Conservation (phyloP, 2,888 invertebrate genomes). For the Automeris io region DNA sequence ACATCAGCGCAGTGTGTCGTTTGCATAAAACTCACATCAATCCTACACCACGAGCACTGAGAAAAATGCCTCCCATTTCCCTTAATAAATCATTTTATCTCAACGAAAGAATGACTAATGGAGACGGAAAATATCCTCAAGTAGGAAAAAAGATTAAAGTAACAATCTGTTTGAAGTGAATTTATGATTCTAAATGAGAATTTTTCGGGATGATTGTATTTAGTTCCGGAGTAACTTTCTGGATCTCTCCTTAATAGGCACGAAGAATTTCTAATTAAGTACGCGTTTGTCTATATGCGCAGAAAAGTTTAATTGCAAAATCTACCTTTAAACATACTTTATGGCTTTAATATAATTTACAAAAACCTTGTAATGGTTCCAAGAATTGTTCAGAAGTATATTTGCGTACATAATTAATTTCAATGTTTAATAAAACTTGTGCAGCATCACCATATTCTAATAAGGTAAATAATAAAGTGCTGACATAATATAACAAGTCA, state of each 20-base stretch:
- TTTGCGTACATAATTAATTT: too few relatives aligned
- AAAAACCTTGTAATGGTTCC: too few relatives aligned
- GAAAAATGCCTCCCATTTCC: conserved; percentile 30
- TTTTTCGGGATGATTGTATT: conserved; percentile 17
- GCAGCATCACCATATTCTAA: too few relatives aligned
- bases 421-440: too few relatives aligned
- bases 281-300: conserved; percentile 3
- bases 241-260: conserved; percentile 10
- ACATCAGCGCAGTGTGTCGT: conserved; percentile 9
- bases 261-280: conserved; percentile 3
- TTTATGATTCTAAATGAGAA: conserved; percentile 21
- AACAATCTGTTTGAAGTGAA: conserved; percentile 41
- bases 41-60: conserved; percentile 12
- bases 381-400: too few relatives aligned
- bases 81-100: conserved; percentile 63
- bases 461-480: too few relatives aligned
- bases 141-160: conserved; percentile 49
- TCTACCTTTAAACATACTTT: background rate
- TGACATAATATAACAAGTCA: too few relatives aligned
- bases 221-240: conserved; percentile 14
- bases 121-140: conserved; percentile 39
- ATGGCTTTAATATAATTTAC: background rate
- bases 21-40: conserved; percentile 15
- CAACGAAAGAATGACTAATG: conserved; percentile 58
- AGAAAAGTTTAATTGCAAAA: background rate